Evolutionary conservation across 2,888 invertebrate genomes (phyloP).

Genomic region (Tricholauxania praeusta): DNA sequence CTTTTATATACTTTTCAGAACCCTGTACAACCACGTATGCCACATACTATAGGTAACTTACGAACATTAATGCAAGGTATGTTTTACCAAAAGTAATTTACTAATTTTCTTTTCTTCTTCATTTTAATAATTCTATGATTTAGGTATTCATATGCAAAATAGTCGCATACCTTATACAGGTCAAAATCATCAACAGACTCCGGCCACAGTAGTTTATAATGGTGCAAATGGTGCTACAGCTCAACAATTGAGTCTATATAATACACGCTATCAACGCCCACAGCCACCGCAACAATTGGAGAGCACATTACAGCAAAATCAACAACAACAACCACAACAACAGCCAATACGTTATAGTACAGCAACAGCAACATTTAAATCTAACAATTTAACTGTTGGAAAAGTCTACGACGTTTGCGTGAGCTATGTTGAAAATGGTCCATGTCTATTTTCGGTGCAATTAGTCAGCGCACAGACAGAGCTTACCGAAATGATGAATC

Average conservation of each 20-base stretch:
- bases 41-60: constrained; percentile 51
- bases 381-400: constrained; percentile 69
- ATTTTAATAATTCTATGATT: constrained; percentile 1
- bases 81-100: background rate
- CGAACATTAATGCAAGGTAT: constrained; percentile 51
- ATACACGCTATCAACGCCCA: constrained; percentile 47
- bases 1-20: constrained; percentile 29
- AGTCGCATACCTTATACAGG: constrained; percentile 53
- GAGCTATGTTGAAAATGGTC: constrained; percentile 84
- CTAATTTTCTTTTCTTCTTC: background rate
- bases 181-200: constrained; percentile 33
- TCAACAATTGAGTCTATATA: constrained; percentile 41
- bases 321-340: constrained; percentile 6
- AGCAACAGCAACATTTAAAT: constrained; percentile 61
- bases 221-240: constrained; percentile 35
- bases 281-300: constrained; percentile 30
- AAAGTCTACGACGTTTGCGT: constrained; percentile 78
- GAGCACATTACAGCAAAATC: constrained; percentile 26
- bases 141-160: constrained; percentile 50
- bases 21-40: constrained; percentile 48
- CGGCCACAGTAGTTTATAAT: constrained; percentile 34
- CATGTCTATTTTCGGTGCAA: constrained; percentile 82
- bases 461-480: constrained; percentile 73
- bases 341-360: constrained; percentile 39
- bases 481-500: constrained; percentile 78